These are phyloP conservation scores for Microctenopoma lineatum DNA, from an alignment of 2,797 vertebrate genomes.

Conservation along the genomic window DNA sequence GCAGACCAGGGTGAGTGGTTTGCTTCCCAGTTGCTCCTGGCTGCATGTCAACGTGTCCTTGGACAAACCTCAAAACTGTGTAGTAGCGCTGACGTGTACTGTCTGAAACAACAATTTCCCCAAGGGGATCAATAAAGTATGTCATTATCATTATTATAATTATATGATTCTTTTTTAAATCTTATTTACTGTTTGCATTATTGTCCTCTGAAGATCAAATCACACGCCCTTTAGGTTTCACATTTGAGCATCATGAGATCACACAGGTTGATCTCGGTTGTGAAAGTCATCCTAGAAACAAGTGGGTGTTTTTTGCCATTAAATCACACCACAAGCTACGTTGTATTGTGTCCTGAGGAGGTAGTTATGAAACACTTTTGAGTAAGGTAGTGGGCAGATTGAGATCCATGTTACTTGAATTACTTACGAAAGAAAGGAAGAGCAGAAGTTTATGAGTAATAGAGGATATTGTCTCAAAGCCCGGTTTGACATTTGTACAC, in stretches of 20 bases:
- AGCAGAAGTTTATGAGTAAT: not conserved
- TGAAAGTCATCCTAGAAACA: conserved; percentile 19
- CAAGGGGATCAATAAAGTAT: too few relatives aligned
- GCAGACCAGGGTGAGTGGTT: too few relatives aligned
- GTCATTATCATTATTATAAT: not conserved
- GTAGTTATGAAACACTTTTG: conserved; percentile 21
- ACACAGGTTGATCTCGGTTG: conserved; percentile 1
- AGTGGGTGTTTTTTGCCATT: conserved; percentile 41
- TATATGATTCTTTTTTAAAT: not conserved
- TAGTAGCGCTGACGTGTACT: too few relatives aligned
- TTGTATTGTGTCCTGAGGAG: conserved; percentile 8
- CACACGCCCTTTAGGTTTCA: conserved; percentile 1
- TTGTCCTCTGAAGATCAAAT: not conserved
- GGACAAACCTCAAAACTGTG: too few relatives aligned
- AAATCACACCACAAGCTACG: conserved; percentile 10
- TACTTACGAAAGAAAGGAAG: not conserved
- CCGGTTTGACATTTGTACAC: not conserved
- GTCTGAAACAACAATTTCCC: too few relatives aligned
- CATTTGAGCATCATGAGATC: conserved; percentile 9
- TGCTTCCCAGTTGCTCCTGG: too few relatives aligned
- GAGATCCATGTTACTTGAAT: not conserved
- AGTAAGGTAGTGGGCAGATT: not conserved
- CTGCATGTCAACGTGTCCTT: too few relatives aligned
- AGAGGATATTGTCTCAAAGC: not conserved
- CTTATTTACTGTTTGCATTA: not conserved